Base-by-base conservation (phyloP, 2,888 invertebrate genomes). In the Acrocera orbiculus region DNA sequence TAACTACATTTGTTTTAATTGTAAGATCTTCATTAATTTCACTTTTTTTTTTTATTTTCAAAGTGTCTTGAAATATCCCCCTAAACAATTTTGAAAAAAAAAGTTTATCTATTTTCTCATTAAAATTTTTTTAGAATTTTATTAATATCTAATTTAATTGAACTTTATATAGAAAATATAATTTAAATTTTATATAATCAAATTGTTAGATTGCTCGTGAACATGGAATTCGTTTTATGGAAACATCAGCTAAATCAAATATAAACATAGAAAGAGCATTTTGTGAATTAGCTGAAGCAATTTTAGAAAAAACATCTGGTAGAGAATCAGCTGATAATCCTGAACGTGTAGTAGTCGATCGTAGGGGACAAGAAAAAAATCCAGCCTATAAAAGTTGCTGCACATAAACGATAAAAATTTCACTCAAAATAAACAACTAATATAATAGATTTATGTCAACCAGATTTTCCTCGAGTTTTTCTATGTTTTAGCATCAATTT, bases 211-310 rank as follows among this genome's bases (percentile, higher is more conserved):
- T 95, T 66, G 92, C 90, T 26, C 71, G 82, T 51, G 92, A 95
- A 65, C 92, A 95, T 65, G 72, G 83, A 49, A 90, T 95, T 59
- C 73, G 87, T 45, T 95, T 95, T 67, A 83, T 93, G 81, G 95
- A 95, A 70, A 95, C 95, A 37, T 92, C 92, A 42, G 95, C 95
- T 41, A 95, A 95, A 67, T 81, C 87, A 36, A 89, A 92, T 63
- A 83, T 90, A 52, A 95, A 95, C 65, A 92, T 95, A 53, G 93
- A 93, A 56, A 76, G 78, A 55, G 92, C 93, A 38, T 95, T 95
- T 67, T 80, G 81, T 53, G 86, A 92, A 65, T 66, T 93, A 57
- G 86, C 93, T 34, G 85, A 89, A 67, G 86, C 90, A 51, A 89
- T 95, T 62, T 68, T 92, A 51, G 86, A 89, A 63, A 93, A 92